Percentiles rank a stretch among this genome's conserved stretches.
phyloP scores from a whole-genome alignment of 2,888 invertebrate genomes.

The Andrena bicolor region DNA sequence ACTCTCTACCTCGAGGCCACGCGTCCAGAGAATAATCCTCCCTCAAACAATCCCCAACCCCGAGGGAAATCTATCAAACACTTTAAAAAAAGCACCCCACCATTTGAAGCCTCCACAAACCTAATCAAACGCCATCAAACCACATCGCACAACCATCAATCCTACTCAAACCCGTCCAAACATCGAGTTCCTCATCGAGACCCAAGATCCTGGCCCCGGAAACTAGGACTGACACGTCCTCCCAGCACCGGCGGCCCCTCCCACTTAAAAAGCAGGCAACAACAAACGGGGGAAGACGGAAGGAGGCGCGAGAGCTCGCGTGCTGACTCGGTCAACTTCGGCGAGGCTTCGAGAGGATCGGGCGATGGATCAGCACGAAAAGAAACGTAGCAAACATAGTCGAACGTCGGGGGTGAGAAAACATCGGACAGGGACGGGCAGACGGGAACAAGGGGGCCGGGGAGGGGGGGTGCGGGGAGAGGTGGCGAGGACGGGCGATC shows the following conservation, averaged over 20 bases:
- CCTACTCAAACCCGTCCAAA: no score
- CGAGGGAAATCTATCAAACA: no score
- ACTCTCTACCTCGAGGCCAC: no score
- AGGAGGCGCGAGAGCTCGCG: not conserved
- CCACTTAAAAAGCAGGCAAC: not conserved
- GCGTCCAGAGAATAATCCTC: no score
- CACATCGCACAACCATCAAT: no score
- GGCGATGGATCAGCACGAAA: conserved; percentile 20
- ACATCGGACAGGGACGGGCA: conserved; percentile 10
- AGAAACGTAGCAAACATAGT: conserved; percentile 31
- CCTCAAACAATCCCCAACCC: no score
- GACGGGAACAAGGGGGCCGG: not conserved
- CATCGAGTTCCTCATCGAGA: no score
- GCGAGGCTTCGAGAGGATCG: not conserved
- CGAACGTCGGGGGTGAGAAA: not conserved
- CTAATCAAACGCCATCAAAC: no score
- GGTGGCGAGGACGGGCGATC: not conserved
- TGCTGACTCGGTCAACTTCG: conserved; percentile 2
- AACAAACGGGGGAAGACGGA: not conserved
- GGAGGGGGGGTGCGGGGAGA: not conserved
- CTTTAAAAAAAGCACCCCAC: no score
- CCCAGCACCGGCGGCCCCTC: not conserved
- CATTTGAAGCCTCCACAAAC: no score
- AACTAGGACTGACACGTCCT: not conserved
- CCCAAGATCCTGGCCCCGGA: not conserved